These are phyloP conservation scores for Siniperca scherzeri DNA, from an alignment of 2,797 vertebrate species.

Conservation along the genomic window DNA sequence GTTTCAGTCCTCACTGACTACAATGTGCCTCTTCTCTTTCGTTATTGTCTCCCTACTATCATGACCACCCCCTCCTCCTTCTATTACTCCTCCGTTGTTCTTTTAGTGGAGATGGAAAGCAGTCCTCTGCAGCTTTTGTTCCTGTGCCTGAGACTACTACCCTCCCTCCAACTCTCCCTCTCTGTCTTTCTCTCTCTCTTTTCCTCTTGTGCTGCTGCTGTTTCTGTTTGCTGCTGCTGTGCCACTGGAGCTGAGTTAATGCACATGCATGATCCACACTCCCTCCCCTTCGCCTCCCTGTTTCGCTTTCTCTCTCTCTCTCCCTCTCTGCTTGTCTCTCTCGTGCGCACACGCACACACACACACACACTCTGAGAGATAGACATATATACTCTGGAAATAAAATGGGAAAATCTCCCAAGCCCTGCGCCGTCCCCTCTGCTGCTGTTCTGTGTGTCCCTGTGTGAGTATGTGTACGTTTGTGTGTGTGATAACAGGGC, in stretches of 20 bases:
- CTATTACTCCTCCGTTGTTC: slow-evolving; percentile 79
- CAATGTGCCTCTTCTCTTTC: slow-evolving; percentile 72
- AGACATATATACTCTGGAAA: slow-evolving; percentile 64
- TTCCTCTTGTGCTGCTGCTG: slow-evolving; percentile 77
- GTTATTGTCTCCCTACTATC: slow-evolving; percentile 78
- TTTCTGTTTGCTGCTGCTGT: slow-evolving; percentile 76
- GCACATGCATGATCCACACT: slow-evolving; percentile 86
- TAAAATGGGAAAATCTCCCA: slow-evolving; percentile 73
- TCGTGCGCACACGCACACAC: slow-evolving; percentile 34
- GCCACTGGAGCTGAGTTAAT: slow-evolving; percentile 85
- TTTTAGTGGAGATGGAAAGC: slow-evolving; percentile 83
- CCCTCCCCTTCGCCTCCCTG: slow-evolving; percentile 77
- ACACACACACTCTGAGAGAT: slow-evolving; percentile 40
- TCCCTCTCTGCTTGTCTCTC: slow-evolving; percentile 57
- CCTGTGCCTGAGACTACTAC: slow-evolving; percentile 79
- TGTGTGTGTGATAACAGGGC: slow-evolving; percentile 46
- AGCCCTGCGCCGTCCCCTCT: slow-evolving; percentile 70
- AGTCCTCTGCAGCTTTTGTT: slow-evolving; percentile 89
- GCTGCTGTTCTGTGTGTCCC: slow-evolving; percentile 41
- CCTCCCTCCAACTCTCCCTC: slow-evolving; percentile 83
- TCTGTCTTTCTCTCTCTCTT: slow-evolving; percentile 71
- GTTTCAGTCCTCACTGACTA: slow-evolving; percentile 75
- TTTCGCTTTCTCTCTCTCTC: slow-evolving; percentile 71
- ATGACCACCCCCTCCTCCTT: slow-evolving; percentile 74
- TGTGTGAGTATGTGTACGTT: slow-evolving; percentile 26